Conservation (phyloP, 2,797 vertebrate species). For the Amazona ochrocephala region DNA sequence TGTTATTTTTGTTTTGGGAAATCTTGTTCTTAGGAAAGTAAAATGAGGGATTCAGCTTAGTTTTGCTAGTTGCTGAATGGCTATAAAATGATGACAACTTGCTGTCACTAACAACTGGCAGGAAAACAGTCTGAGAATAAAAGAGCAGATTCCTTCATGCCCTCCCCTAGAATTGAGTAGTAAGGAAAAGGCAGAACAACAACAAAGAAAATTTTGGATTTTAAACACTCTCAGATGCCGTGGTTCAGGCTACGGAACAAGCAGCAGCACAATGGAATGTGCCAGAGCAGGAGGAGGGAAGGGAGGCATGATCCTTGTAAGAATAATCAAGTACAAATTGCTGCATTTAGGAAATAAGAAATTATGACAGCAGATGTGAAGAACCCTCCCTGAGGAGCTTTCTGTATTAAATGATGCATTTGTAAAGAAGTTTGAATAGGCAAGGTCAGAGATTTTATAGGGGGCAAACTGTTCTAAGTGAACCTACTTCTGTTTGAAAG, state of each 20-base stretch:
- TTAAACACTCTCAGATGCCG: background rate
- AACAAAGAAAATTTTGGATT: constrained; percentile 25
- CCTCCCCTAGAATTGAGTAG: background rate
- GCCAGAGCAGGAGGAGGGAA: constrained; percentile 27
- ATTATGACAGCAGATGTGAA: constrained; percentile 64
- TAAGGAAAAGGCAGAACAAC: background rate
- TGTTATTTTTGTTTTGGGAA: constrained; percentile 4
- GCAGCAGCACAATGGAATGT: constrained; percentile 25
- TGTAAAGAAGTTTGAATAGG: constrained; percentile 42
- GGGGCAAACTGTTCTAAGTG: constrained; percentile 31
- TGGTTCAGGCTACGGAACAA: background rate
- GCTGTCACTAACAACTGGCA: background rate
- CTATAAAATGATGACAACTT: constrained; percentile 36
- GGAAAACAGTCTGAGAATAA: constrained; percentile 2
- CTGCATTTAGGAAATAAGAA: constrained; percentile 62
- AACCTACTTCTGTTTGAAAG: constrained; percentile 39
- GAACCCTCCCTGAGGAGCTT: constrained; percentile 59
- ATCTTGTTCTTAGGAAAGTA: background rate
- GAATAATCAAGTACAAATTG: constrained; percentile 57
- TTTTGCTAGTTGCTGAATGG: constrained; percentile 45
- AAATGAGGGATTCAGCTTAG: background rate
- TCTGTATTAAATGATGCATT: constrained; percentile 50
- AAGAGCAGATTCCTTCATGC: background rate
- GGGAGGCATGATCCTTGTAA: constrained; percentile 16
- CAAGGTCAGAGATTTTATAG: constrained; percentile 55